Percentiles rank a stretch among this genome's conserved stretches.
Conservation (phyloP, 2,113 vertebrate genomes). For the Poicephalus gulielmi region DNA sequence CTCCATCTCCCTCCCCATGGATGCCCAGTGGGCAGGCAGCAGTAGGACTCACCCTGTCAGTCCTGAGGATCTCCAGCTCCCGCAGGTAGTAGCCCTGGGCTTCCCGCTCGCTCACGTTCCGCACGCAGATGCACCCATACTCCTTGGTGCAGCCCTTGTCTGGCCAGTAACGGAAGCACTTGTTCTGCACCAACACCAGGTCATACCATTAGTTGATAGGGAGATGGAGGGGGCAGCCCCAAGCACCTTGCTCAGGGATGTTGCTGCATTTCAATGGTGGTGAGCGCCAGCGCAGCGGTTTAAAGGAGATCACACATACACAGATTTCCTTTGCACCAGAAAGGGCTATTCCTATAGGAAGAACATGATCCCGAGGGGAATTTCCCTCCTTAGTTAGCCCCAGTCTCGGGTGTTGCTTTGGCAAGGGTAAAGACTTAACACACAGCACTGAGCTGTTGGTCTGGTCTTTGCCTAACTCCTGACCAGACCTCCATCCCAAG, state of each 20-base stretch:
- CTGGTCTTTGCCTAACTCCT: not conserved
- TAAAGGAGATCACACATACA: not conserved
- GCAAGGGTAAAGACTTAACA: not conserved
- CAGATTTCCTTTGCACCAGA: not conserved
- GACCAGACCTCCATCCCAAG: not conserved
- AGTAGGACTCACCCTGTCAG: slow-evolving; percentile 73
- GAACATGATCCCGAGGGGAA: not conserved
- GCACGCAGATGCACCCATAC: slow-evolving; percentile 74
- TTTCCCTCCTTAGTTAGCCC: not conserved
- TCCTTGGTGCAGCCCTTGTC: slow-evolving; percentile 75
- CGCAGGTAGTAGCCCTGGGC: slow-evolving; percentile 82
- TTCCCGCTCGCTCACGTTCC: slow-evolving; percentile 76
- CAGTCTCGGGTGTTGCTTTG: not conserved
- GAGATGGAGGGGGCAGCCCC: not conserved
- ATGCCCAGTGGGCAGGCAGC: rapidly evolving
- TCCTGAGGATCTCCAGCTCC: slow-evolving; percentile 79
- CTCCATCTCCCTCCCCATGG: not conserved
- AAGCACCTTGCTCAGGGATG: not conserved
- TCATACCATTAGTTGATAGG: rapidly evolving
- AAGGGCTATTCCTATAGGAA: rapidly evolving
- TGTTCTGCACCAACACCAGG: slow-evolving; percentile 75
- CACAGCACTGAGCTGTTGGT: not conserved
- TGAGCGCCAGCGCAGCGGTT: rapidly evolving
- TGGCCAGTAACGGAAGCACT: slow-evolving; percentile 88
- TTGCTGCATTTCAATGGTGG: not conserved